Evolutionary conservation across 2,888 invertebrate genomes (phyloP), one percentile per base, ranked within the genome.

Genomic region (Ectropis crepuscularia): DNA sequence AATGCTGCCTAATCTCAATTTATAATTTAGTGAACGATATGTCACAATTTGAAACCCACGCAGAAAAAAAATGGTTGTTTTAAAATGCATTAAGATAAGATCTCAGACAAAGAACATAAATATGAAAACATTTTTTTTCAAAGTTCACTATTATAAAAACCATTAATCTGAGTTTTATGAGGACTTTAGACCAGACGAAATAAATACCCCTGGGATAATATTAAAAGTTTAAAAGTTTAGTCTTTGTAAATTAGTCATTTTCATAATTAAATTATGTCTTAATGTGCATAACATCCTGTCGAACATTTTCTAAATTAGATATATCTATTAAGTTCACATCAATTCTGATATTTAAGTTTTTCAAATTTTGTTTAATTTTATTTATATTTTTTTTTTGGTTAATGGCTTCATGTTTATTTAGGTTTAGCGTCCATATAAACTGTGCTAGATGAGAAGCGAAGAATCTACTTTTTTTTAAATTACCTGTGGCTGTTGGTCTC

Each of bases 51-150:
- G 5, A 46, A 12, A 41, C 41, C 51, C 51, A 41, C 49, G 38
- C 38, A n/a, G 11, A 50, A 41, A 51, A 41, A 51, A 51, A 41
- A 41, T 8, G 7, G 7, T 12, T 38, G 0, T 11, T 38, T 12
- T 38, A 49, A 51, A 41, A 41, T 16, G 28, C 47, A 28, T 41
- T 9, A 6, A 39, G 51, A 51, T 51, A 51, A 51, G 12, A 51
- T 39, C 39, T 16, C 7, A 51, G 9, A 39, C 51, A 41, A 39
- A 41, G 51, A 5, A 16, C 39, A 28, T 51, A 16, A 51, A 51
- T 6, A 16, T 8, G 16, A 10, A 38, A 38, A 50, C 9, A 50
- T 12, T 37, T 48, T 48, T n/a, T 6, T 46, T 46, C 6, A 16
- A 10, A 37, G 8, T 8, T 49, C 11, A 38, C 37, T 11, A 38